A percentile compares a stretch with the other conserved stretches of the same genome.
These are phyloP conservation scores for Trichogramma evanescens DNA, from an alignment of 2,888 invertebrate species.

Conservation along the genomic window DNA sequence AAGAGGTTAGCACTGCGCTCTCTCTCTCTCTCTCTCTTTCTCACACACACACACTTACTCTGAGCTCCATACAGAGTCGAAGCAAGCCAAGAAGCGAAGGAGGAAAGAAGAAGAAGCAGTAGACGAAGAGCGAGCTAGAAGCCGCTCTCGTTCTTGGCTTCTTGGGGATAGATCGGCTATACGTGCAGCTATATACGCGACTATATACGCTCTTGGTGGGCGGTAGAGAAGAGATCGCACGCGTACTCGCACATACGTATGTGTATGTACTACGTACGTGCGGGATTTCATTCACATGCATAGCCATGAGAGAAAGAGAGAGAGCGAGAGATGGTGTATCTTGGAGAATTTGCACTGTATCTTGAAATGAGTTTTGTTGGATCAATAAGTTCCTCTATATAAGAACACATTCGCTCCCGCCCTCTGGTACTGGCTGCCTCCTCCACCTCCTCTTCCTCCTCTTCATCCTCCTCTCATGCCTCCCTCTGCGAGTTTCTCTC, in stretches of 20 bases:
- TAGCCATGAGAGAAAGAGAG: constrained; percentile 17
- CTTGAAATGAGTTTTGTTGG: constrained; percentile 50
- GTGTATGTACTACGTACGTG: too few relatives aligned
- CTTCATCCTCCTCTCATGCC: constrained; percentile 22
- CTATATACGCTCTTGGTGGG: background rate
- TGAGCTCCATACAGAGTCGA: too few relatives aligned
- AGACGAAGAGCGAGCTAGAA: background rate
- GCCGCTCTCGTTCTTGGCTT: background rate
- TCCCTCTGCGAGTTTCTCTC: constrained; percentile 4
- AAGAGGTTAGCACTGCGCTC: too few relatives aligned
- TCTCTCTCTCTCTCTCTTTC: too few relatives aligned
- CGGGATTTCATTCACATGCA: too few relatives aligned
- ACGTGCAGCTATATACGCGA: background rate
- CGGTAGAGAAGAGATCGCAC: constrained; percentile 16
- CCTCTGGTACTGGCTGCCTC: constrained; percentile 15
- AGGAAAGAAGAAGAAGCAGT: too few relatives aligned
- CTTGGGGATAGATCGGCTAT: background rate
- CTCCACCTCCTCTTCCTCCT: constrained; percentile 10
- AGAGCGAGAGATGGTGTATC: constrained; percentile 41
- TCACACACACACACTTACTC: too few relatives aligned
- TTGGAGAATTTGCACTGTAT: constrained; percentile 49
- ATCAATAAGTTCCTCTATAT: constrained; percentile 49
- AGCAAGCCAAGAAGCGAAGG: too few relatives aligned
- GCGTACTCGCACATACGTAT: too few relatives aligned
- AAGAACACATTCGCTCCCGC: constrained; percentile 47